Evolutionary conservation across 2,888 invertebrate species (phyloP).

Genomic region (Ctena decussata): DNA sequence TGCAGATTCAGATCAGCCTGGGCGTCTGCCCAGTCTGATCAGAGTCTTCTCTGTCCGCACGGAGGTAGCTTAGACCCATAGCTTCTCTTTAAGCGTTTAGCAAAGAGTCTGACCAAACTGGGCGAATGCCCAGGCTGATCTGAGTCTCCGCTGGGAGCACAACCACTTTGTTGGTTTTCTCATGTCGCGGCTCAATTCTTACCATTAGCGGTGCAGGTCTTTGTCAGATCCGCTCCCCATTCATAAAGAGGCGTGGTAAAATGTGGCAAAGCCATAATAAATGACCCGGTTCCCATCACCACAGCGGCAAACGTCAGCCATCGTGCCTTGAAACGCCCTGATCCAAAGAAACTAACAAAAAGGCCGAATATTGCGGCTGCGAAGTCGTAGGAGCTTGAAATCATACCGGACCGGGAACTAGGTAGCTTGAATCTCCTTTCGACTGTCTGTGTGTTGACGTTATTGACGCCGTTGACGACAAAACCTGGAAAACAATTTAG

Average conservation of each 20-base stretch:
- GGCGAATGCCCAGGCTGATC: too few species aligned
- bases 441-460: slow-evolving; percentile 83
- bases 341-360: slow-evolving; percentile 78
- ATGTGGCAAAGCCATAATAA: slow-evolving; percentile 94
- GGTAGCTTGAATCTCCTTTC: slow-evolving; percentile 83
- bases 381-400: slow-evolving; percentile 84
- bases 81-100: too few species aligned
- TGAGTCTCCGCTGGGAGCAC: too few species aligned
- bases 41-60: too few species aligned
- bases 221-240: slow-evolving; percentile 69
- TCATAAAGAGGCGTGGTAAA: slow-evolving; percentile 91
- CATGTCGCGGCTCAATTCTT: too few species aligned
- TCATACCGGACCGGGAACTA: slow-evolving; percentile 81
- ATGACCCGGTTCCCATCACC: slow-evolving; percentile 90
- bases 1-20: too few species aligned
- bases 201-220: slow-evolving; percentile 33
- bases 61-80: too few species aligned
- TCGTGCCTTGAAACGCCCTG: slow-evolving; percentile 88
- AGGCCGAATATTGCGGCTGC: slow-evolving; percentile 82
- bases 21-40: too few species aligned
- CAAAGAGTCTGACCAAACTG: too few species aligned
- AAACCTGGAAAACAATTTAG: slow-evolving; percentile 74
- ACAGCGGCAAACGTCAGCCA: slow-evolving; percentile 92
- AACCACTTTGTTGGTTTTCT: too few species aligned
- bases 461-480: slow-evolving; percentile 85